A percentile compares a stretch with the other conserved stretches of the same genome.
Evolutionary conservation across 2,888 invertebrate species (phyloP).

Genomic region (Habrosyne pyritoides): DNA sequence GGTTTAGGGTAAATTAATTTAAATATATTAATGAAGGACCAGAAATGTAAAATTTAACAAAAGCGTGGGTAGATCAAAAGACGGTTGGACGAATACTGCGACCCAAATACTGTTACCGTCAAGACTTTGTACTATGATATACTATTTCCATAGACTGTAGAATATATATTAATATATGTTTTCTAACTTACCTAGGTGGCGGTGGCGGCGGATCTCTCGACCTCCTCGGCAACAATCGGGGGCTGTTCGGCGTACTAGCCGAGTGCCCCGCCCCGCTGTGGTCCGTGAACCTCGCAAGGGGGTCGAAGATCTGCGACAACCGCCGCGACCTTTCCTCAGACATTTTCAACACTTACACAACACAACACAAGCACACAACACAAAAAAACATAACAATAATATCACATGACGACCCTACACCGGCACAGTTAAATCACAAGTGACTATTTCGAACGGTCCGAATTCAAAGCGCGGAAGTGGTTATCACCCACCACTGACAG

Average conservation of each 20-base stretch:
- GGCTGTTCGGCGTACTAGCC: slow-evolving; percentile 88
- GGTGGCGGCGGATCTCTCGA: slow-evolving; percentile 76
- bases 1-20: not conserved
- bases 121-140: too few relatives aligned
- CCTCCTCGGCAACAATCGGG: slow-evolving; percentile 86
- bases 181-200: slow-evolving; percentile 69
- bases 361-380: slow-evolving; percentile 64
- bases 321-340: slow-evolving; percentile 88
- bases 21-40: too few relatives aligned
- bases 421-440: slow-evolving; percentile 63
- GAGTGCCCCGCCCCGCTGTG: slow-evolving; percentile 82
- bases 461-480: slow-evolving; percentile 63
- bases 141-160: too few relatives aligned
- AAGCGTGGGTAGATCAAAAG: not conserved
- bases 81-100: too few relatives aligned
- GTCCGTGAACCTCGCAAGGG: slow-evolving; percentile 89
- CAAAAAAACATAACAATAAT: slow-evolving; percentile 38
- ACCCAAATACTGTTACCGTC: too few relatives aligned
- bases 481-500: slow-evolving; percentile 54
- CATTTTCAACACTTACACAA: slow-evolving; percentile 69
- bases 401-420: slow-evolving; percentile 73
- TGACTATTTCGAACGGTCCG: slow-evolving; percentile 73
- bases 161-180: not conserved
- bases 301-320: slow-evolving; percentile 92
- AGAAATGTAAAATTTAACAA: not conserved